Percentiles rank a stretch among this genome's conserved stretches.
Conservation (phyloP, 2,888 invertebrate species). For the Caenorhabditis becei region DNA sequence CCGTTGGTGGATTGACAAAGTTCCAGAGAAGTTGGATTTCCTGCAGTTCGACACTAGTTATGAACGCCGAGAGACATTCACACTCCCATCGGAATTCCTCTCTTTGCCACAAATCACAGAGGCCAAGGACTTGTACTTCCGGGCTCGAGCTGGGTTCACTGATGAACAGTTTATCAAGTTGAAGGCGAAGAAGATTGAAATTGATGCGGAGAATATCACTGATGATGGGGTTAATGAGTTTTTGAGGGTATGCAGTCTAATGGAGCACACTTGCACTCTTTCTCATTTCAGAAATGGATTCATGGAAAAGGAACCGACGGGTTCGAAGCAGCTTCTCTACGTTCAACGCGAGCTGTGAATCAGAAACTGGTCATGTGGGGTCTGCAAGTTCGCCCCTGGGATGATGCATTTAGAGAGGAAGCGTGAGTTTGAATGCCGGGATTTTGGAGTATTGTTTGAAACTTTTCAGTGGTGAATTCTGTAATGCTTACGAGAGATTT, state of each 20-base stretch:
- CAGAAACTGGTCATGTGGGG: background rate
- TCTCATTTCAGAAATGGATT: slow-evolving; percentile 2
- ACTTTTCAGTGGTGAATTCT: slow-evolving; percentile 34
- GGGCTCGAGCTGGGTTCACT: background rate
- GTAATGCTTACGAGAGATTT: slow-evolving; percentile 12
- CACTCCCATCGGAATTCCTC: slow-evolving; percentile 8
- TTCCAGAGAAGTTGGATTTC: background rate
- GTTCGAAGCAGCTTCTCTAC: background rate
- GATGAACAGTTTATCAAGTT: slow-evolving; percentile 20
- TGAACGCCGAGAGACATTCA: background rate
- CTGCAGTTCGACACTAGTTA: background rate
- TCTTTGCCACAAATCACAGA: background rate
- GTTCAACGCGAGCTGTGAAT: background rate
- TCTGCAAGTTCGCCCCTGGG: slow-evolving; percentile 3
- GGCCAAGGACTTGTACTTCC: background rate
- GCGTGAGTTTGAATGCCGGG: background rate
- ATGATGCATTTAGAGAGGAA: background rate
- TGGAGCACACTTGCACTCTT: too few species aligned
- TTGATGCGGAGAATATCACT: background rate
- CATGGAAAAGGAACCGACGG: background rate
- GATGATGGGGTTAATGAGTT: slow-evolving; percentile 14
- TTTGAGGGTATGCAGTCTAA: background rate
- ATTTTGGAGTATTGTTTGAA: too few species aligned
- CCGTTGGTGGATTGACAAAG: slow-evolving; percentile 9
- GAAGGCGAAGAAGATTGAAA: background rate